Evolutionary conservation across 2,888 invertebrate species (phyloP).

Genomic region (Pterobdella sp.): DNA sequence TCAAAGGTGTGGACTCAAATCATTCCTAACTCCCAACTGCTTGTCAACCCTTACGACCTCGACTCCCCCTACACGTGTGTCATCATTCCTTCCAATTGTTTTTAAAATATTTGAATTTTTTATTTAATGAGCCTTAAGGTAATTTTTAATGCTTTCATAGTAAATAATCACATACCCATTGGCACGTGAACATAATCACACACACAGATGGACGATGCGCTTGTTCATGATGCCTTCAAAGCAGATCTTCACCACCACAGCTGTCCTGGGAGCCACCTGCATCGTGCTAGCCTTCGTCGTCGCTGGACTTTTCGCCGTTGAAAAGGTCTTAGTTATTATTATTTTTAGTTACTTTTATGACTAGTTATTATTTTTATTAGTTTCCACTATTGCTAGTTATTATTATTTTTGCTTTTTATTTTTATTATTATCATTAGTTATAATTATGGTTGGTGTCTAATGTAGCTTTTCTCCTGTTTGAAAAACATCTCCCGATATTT

Average conservation of each 20-base stretch:
- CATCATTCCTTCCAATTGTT: not conserved
- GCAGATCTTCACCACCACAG: conserved; percentile 80
- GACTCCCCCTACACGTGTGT: conserved; percentile 59
- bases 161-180: not conserved
- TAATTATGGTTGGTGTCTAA: no score
- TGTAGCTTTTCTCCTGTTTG: no score
- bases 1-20: conserved; percentile 70
- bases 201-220: conserved; percentile 69
- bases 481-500: no score
- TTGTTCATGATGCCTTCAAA: conserved; percentile 90
- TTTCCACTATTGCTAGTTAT: no score
- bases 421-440: no score
- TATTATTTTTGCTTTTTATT: no score
- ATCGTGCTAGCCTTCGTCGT: conserved; percentile 76
- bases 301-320: conserved; percentile 78
- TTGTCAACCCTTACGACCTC: conserved; percentile 76
- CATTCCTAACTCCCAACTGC: conserved; percentile 94
- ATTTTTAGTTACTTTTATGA: no score
- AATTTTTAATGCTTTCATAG: not conserved
- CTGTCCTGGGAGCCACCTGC: conserved; percentile 77
- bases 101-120: not conserved
- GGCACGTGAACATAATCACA: not conserved
- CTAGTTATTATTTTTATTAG: no score
- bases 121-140: not conserved
- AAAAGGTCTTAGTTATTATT: no score